These are phyloP conservation scores for Acheta domesticus DNA, from an alignment of 2,888 invertebrate genomes.

Conservation along the genomic window DNA sequence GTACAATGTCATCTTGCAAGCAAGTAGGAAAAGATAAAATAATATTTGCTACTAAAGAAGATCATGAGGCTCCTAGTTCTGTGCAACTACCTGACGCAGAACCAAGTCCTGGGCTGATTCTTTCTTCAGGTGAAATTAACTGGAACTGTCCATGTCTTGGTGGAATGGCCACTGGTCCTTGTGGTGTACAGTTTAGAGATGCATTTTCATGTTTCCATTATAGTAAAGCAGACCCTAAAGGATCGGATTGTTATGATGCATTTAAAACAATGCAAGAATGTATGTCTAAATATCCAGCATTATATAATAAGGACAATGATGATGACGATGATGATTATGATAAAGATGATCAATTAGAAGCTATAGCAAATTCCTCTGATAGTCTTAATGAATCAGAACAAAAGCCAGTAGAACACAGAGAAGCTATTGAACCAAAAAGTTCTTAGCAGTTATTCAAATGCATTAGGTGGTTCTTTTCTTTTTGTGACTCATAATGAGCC, in stretches of 20 bases:
- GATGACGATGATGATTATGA: slow-evolving; percentile 57
- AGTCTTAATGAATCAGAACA: too few relatives aligned
- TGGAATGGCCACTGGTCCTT: slow-evolving; percentile 96
- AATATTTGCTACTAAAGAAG: slow-evolving; percentile 76
- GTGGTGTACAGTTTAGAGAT: slow-evolving; percentile 87
- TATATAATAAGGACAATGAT: slow-evolving; percentile 71
- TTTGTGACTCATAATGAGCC: too few relatives aligned
- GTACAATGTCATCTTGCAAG: slow-evolving; percentile 41
- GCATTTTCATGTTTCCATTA: slow-evolving; percentile 95
- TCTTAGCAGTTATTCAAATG: too few relatives aligned
- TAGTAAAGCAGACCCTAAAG: slow-evolving; percentile 84
- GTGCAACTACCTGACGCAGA: slow-evolving; percentile 68
- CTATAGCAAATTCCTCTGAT: too few relatives aligned
- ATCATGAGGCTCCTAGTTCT: slow-evolving; percentile 69
- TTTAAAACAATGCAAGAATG: slow-evolving; percentile 90
- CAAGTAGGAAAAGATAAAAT: slow-evolving; percentile 73
- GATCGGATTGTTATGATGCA: slow-evolving; percentile 86
- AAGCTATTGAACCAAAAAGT: too few relatives aligned
- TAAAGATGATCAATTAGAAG: too few relatives aligned
- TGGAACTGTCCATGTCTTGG: slow-evolving; percentile 97
- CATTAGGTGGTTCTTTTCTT: too few relatives aligned
- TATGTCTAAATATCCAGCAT: slow-evolving; percentile 79
- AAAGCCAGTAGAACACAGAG: too few relatives aligned
- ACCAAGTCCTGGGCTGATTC: slow-evolving; percentile 72
- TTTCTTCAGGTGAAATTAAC: slow-evolving; percentile 85